These are phyloP conservation scores for Eupithecia pulchellata DNA, from an alignment of 2,888 invertebrate genomes.

Conservation along the genomic window DNA sequence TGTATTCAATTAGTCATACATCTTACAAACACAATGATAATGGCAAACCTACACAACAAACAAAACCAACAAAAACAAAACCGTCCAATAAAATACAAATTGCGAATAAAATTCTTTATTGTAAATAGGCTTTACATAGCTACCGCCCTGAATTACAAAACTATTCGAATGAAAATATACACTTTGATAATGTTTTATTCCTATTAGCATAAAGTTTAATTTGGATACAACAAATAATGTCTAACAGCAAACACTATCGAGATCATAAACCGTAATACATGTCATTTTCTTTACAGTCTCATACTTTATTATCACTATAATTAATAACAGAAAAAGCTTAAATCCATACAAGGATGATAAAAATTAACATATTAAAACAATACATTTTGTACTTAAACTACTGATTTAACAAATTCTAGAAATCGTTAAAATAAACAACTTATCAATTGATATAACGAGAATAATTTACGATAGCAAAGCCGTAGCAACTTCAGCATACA, in stretches of 20 bases:
- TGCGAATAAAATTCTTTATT: slow-evolving; percentile 82
- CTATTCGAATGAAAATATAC: slow-evolving; percentile 59
- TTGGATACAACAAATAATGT: slow-evolving; percentile 55
- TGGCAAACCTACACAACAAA: slow-evolving; percentile 85
- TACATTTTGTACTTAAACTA: slow-evolving; percentile 37
- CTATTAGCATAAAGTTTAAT: slow-evolving; percentile 49
- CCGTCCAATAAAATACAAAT: slow-evolving; percentile 78
- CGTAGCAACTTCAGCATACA: slow-evolving; percentile 75
- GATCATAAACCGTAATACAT: slow-evolving; percentile 48
- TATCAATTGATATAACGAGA: slow-evolving; percentile 43
- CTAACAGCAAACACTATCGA: slow-evolving; percentile 43
- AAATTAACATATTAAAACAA: slow-evolving; percentile 18
- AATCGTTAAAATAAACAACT: slow-evolving; percentile 49
- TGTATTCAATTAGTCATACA: slow-evolving; percentile 36
- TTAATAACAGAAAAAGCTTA: slow-evolving; percentile 16
- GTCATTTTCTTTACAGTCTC: slow-evolving; percentile 41
- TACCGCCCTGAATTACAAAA: slow-evolving; percentile 76
- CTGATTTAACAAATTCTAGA: slow-evolving; percentile 46
- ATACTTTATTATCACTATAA: slow-evolving; percentile 45
- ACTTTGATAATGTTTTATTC: slow-evolving; percentile 50
- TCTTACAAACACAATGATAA: slow-evolving; percentile 70
- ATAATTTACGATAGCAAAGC: slow-evolving; percentile 70
- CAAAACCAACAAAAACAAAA: slow-evolving; percentile 65
- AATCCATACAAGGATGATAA: slow-evolving; percentile 12
- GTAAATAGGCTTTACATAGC: slow-evolving; percentile 80